Conservation (phyloP, 2,797 vertebrate species). For the Falco peregrinus region DNA sequence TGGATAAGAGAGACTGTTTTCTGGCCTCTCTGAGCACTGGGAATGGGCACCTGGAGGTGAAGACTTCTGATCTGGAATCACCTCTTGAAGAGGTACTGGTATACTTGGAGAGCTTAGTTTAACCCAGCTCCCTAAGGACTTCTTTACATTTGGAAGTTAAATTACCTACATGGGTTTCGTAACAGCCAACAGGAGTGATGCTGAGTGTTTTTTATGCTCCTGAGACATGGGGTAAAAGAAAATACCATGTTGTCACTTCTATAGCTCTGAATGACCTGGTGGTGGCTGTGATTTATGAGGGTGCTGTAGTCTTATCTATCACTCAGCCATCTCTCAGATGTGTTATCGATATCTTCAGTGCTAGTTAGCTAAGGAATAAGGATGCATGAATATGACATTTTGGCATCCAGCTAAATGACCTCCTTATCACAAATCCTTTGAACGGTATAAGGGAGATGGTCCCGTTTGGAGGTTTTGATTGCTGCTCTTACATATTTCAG, state of each 20-base stretch:
- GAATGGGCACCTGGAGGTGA: neutral
- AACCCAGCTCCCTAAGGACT: neutral
- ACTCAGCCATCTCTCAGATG: neutral
- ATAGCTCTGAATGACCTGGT: neutral
- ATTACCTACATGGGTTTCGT: neutral
- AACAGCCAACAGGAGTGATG: neutral
- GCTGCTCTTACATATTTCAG: neutral
- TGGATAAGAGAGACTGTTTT: neutral
- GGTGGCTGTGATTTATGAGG: conserved; percentile 2
- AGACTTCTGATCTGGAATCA: neutral
- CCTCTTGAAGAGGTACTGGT: neutral
- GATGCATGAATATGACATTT: neutral
- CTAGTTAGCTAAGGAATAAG: neutral
- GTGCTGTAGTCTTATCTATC: neutral
- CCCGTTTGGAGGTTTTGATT: neutral
- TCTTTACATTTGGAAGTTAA: neutral
- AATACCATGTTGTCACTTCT: neutral
- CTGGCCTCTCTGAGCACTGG: neutral
- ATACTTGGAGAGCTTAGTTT: neutral
- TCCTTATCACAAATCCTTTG: neutral
- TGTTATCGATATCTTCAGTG: neutral
- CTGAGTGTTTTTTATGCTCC: neutral
- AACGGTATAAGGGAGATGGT: neutral
- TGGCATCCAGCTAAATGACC: neutral
- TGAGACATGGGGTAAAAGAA: neutral